Evolutionary conservation across 2,113 vertebrate species (phyloP), one percentile per base, ranked within the genome.

Genomic region (Neogale vison): DNA sequence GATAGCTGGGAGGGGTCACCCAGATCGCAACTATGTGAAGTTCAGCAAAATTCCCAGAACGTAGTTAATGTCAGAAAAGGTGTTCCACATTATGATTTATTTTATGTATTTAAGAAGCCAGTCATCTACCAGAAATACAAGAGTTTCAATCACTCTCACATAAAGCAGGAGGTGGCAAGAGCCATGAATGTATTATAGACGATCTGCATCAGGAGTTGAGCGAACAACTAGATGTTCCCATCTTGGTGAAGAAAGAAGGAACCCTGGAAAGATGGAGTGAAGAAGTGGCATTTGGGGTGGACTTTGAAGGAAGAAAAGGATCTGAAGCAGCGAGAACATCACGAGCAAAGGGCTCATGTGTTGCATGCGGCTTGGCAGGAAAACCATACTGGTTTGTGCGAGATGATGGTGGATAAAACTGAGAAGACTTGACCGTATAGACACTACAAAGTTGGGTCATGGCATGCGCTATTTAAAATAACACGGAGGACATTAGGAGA

Each of bases 261-360:
- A 21, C 7, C 42, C 59, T 59, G 34, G 23, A 42, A 13, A 31
- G 17, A 55, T 1, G 0, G 20, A 45, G 1, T 9, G 5, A 61
- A 59, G 31, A 59, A 18, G 10, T 9, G 7, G 20, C 6, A 8
- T 50, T 7, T 59, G 39, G n/a, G 26, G 31, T 26, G 42, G 63
- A n/a, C 45, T 36, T 23, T 26, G 45, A 71, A 45, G 52, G 34
- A 21, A 4, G 20, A 11, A 20, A 4, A 23, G 50, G 10, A n/a
- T 3, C 17, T 2, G 24, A 34, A 34, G 57, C 23, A 21, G 34
- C 2, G 2, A 36, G 67, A 77, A 42, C 24, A 34, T 2, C n/a
- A 4, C 0, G 15, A 14, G 24, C 29, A 18, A 26, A 4, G 2
- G 20, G 55, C 15, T 4, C 0, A 1, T 6, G 34, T 4, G 1